These are phyloP conservation scores for Ciconia stormi DNA, from an alignment of 2,113 vertebrate species.

Conservation along the genomic window DNA sequence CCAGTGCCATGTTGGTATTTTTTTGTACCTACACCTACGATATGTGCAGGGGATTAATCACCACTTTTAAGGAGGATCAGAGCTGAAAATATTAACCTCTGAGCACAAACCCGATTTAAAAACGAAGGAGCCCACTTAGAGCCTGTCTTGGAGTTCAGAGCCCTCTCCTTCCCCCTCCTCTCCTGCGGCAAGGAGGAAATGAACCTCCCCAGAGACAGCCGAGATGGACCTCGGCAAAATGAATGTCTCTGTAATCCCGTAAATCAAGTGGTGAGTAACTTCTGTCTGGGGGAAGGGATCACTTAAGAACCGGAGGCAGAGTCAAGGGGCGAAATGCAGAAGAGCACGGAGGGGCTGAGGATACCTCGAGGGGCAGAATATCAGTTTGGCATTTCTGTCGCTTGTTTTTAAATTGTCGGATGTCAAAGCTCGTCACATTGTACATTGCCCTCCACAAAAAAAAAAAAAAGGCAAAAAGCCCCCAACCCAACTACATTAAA, in stretches of 20 bases:
- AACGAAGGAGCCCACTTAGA: neutral
- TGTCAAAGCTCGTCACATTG: fast-evolving
- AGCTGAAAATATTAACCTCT: neutral
- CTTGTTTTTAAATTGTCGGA: neutral
- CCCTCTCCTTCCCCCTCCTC: neutral
- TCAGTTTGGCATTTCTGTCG: neutral
- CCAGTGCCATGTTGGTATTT: neutral
- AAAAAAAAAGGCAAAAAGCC: too few relatives aligned
- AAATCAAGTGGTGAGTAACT: neutral
- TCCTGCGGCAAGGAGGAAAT: neutral
- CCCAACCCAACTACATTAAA: neutral
- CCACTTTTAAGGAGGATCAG: neutral
- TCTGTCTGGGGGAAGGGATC: neutral
- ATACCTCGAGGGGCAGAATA: neutral
- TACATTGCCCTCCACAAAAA: fast-evolving
- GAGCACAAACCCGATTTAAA: neutral
- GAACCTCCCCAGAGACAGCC: neutral
- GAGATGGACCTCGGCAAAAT: neutral
- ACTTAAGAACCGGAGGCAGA: neutral
- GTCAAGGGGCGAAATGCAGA: neutral
- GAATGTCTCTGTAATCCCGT: neutral
- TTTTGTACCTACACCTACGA: neutral
- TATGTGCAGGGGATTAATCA: constrained; percentile 6
- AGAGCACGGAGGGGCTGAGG: neutral
- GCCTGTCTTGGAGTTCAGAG: neutral